Conservation (phyloP, 2,888 invertebrate genomes). For the Polia nebulosa region DNA sequence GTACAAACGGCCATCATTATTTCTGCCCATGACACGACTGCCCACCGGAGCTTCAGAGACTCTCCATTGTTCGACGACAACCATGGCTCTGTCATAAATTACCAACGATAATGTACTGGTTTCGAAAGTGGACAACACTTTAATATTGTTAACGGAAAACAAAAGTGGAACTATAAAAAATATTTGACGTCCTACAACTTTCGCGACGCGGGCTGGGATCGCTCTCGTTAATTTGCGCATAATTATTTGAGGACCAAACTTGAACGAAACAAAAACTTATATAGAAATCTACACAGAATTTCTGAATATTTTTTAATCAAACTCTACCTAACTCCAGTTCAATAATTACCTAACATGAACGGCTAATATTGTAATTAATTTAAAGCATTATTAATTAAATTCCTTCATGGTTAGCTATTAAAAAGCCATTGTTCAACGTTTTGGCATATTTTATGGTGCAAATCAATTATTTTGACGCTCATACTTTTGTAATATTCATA, state of each 20-base stretch:
- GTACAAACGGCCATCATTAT: slow-evolving; percentile 67
- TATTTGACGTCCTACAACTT: slow-evolving; percentile 46
- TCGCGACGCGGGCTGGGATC: slow-evolving; percentile 39
- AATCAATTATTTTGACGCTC: slow-evolving; percentile 51
- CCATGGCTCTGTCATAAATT: slow-evolving; percentile 49
- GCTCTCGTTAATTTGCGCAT: slow-evolving; percentile 25
- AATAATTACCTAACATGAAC: slow-evolving; percentile 11
- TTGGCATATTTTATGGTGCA: slow-evolving; percentile 9
- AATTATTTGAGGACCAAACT: slow-evolving; percentile 14
- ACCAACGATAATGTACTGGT: slow-evolving; percentile 47
- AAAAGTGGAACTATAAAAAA: slow-evolving; percentile 41
- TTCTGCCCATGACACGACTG: slow-evolving; percentile 80
- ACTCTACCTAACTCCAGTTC: not conserved
- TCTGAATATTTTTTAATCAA: not conserved
- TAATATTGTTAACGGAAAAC: slow-evolving; percentile 38
- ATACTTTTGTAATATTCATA: not conserved
- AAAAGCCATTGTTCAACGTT: slow-evolving; percentile 7
- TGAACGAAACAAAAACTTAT: not conserved
- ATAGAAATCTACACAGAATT: not conserved
- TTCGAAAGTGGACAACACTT: slow-evolving; percentile 54
- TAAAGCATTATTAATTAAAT: slow-evolving; percentile 15
- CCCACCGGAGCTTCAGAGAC: slow-evolving; percentile 65
- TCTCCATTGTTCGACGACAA: slow-evolving; percentile 62
- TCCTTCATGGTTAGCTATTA: slow-evolving; percentile 8
- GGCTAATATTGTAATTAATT: slow-evolving; percentile 18